Conservation (phyloP, 1,140 invertebrate genomes). For the Calephelis virginiensis region DNA sequence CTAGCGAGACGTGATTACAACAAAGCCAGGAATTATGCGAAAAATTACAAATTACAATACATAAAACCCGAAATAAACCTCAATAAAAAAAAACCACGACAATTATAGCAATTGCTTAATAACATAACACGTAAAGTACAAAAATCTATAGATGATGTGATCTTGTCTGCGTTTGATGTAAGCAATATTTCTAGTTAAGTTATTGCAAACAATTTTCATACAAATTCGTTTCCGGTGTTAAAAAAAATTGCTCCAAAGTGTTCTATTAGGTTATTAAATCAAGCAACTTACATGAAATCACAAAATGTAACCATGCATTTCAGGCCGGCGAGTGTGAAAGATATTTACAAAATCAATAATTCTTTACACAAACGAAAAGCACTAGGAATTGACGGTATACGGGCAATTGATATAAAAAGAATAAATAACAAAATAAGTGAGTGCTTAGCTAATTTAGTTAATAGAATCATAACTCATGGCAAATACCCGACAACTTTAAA, state of each 20-base stretch:
- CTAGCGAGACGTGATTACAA: constrained; percentile 24
- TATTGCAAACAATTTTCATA: constrained; percentile 21
- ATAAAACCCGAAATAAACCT: background rate
- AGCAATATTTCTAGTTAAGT: background rate
- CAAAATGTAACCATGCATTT: constrained; percentile 15
- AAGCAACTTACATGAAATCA: background rate
- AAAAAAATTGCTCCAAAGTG: constrained; percentile 19
- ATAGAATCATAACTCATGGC: background rate
- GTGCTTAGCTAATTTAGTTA: constrained; percentile 12
- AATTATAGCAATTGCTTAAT: constrained; percentile 24
- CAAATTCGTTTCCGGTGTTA: constrained; percentile 11
- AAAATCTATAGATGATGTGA: constrained; percentile 19
- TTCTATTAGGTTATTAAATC: constrained; percentile 5
- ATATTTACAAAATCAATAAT: constrained; percentile 7
- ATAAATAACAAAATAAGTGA: constrained; percentile 2
- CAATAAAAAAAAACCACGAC: constrained; percentile 19
- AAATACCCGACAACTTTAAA: constrained; percentile 9
- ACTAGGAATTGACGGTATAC: constrained; percentile 5
- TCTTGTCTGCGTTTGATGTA: too few species aligned
- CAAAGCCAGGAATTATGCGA: constrained; percentile 23
- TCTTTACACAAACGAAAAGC: constrained; percentile 20
- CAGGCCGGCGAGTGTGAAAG: constrained; percentile 6
- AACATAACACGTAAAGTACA: constrained; percentile 20
- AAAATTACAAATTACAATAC: constrained; percentile 19
- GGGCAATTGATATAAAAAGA: constrained; percentile 5